Evolutionary conservation across 2,888 invertebrate species (phyloP).

Genomic region (Hydrotaea diabolus): DNA sequence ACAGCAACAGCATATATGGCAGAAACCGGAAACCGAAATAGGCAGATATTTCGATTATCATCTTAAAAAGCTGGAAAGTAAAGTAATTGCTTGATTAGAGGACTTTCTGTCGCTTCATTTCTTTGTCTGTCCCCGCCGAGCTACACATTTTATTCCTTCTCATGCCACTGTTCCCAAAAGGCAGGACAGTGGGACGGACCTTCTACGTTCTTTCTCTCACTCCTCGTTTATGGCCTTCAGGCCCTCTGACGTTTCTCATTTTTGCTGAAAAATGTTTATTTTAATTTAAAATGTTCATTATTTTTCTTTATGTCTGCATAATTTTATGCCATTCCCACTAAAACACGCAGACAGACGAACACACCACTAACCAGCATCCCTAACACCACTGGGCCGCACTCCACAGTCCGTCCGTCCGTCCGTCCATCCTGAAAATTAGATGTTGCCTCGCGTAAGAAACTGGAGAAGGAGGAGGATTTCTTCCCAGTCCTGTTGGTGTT

Average conservation of each 20-base stretch:
- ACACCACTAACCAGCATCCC: background rate
- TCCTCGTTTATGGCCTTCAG: slow-evolving; percentile 4
- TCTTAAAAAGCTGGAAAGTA: no score
- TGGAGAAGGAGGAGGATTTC: background rate
- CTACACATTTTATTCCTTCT: no score
- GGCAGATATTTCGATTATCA: no score
- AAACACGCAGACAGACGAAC: background rate
- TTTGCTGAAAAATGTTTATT: slow-evolving; percentile 51
- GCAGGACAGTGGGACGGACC: background rate
- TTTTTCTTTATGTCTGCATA: slow-evolving; percentile 51
- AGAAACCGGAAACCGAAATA: no score
- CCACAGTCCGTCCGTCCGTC: background rate
- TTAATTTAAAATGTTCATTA: slow-evolving; percentile 52
- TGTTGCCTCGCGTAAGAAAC: background rate
- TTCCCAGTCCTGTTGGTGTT: background rate
- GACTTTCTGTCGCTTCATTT: no score
- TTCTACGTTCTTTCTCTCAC: background rate
- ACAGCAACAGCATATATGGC: no score
- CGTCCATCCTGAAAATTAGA: background rate
- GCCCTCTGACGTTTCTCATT: background rate
- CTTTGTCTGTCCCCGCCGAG: no score
- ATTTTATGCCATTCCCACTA: slow-evolving; percentile 35
- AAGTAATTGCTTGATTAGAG: no score
- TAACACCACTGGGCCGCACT: background rate
- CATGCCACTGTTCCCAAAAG: slow-evolving; percentile 9